These are phyloP conservation scores for Labeo catla DNA, from an alignment of 2,113 vertebrate species.

Conservation along the genomic window DNA sequence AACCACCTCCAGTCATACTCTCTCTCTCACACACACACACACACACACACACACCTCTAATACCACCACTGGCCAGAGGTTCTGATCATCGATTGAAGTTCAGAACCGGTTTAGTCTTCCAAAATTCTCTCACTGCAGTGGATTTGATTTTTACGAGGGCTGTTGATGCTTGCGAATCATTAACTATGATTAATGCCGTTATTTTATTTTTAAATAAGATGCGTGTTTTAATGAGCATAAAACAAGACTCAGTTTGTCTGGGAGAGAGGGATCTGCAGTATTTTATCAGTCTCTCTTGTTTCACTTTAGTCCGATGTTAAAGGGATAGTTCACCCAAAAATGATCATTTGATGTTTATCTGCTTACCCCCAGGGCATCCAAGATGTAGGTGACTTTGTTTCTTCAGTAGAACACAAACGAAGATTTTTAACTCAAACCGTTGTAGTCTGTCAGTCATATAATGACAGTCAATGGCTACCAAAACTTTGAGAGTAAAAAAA, in stretches of 20 bases:
- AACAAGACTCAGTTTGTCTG: background rate
- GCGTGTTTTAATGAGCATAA: background rate
- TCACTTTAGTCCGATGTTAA: background rate
- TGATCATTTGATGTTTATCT: no score
- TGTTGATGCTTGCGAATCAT: background rate
- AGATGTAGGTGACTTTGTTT: no score
- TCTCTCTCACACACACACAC: background rate
- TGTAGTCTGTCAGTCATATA: no score
- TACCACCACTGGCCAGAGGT: background rate
- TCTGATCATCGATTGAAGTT: background rate
- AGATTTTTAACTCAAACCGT: no score
- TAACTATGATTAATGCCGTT: background rate
- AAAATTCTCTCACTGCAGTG: background rate
- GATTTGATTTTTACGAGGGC: background rate
- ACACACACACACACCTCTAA: background rate
- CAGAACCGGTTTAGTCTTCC: background rate
- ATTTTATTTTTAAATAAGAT: background rate
- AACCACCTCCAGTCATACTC: conserved; percentile 10
- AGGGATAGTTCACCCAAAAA: no score
- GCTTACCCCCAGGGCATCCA: no score
- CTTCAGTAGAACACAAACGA: no score
- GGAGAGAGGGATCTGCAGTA: background rate
- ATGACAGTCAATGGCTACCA: no score
- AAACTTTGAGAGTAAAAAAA: no score
- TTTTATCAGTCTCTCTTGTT: background rate